These are phyloP conservation scores for Melipona quadrifasciata DNA, from an alignment of 1,140 invertebrate genomes.

Conservation along the genomic window DNA sequence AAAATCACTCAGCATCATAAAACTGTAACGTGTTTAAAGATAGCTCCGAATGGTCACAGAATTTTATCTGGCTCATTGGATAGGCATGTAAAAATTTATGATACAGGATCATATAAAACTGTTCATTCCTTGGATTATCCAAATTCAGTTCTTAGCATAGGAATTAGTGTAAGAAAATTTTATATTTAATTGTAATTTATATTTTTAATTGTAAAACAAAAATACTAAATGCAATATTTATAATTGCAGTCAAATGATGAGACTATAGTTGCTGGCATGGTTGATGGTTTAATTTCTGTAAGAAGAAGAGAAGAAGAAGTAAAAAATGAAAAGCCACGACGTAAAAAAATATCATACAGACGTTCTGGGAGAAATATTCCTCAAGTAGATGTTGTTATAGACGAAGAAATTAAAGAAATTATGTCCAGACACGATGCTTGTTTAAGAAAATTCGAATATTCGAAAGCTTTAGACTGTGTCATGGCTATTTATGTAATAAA, in stretches of 20 bases:
- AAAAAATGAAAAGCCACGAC: slow-evolving; percentile 75
- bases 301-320: slow-evolving; percentile 86
- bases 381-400: slow-evolving; percentile 83
- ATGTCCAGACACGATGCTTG: slow-evolving; percentile 86
- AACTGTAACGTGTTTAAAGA: slow-evolving; percentile 92
- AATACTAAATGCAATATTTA: background rate
- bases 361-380: slow-evolving; percentile 81
- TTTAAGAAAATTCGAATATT: slow-evolving; percentile 91
- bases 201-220: slow-evolving; percentile 4
- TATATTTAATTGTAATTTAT: slow-evolving; percentile 19
- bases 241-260: slow-evolving; percentile 89
- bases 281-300: slow-evolving; percentile 95
- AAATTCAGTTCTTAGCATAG: slow-evolving; percentile 94
- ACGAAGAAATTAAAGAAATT: slow-evolving; percentile 78
- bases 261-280: slow-evolving; percentile 93
- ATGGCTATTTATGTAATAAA: slow-evolving; percentile 84
- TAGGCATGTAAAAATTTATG: slow-evolving; percentile 97
- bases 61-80: slow-evolving; percentile 96
- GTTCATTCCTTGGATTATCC: slow-evolving; percentile 95
- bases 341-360: slow-evolving; percentile 82
- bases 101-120: slow-evolving; percentile 92
- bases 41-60: slow-evolving; percentile 90
- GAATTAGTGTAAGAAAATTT: slow-evolving; percentile 85
- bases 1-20: slow-evolving; percentile 95
- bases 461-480: slow-evolving; percentile 90